phyloP scores from a whole-genome alignment of 2,888 invertebrate genomes.

The Nematopogon swammerdamellus region DNA sequence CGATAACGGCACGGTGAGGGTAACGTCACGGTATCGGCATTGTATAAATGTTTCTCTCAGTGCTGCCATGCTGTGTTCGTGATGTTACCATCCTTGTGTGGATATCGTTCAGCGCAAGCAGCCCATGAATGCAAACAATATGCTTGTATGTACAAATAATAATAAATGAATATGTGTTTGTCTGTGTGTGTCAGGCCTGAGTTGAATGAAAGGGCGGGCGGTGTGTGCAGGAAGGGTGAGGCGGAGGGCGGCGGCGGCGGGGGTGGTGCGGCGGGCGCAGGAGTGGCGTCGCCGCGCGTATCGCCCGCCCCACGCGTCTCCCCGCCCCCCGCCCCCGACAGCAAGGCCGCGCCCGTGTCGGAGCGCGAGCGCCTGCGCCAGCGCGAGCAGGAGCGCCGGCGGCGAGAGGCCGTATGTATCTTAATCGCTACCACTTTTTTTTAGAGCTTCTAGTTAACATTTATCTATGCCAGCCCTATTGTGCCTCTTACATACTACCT shows the following conservation, averaged over 20 bases:
- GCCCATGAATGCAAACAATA: no score
- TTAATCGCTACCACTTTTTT: constrained; percentile 1
- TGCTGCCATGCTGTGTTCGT: no score
- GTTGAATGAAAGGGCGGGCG: neutral
- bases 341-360: constrained; percentile 42
- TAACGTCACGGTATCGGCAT: no score
- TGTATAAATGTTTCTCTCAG: no score
- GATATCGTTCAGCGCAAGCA: no score
- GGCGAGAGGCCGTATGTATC: constrained; percentile 84
- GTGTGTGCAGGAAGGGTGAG: constrained; percentile 5
- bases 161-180: constrained; percentile 2
- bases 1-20: no score
- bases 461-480: no score
- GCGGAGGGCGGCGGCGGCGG: constrained; percentile 21
- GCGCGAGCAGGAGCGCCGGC: constrained; percentile 86
- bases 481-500: no score
- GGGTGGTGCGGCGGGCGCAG: constrained; percentile 37
- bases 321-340: constrained; percentile 20
- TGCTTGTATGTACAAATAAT: no score
- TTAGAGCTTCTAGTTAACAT: no score
- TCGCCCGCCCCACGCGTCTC: constrained; percentile 25
- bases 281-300: constrained; percentile 22
- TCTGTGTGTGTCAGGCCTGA: neutral
- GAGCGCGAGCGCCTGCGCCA: constrained; percentile 82
- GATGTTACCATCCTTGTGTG: no score